Evolutionary conservation across 2,113 vertebrate genomes (phyloP), one percentile per base, ranked within the genome.

Genomic region (Amphiprion percula): DNA sequence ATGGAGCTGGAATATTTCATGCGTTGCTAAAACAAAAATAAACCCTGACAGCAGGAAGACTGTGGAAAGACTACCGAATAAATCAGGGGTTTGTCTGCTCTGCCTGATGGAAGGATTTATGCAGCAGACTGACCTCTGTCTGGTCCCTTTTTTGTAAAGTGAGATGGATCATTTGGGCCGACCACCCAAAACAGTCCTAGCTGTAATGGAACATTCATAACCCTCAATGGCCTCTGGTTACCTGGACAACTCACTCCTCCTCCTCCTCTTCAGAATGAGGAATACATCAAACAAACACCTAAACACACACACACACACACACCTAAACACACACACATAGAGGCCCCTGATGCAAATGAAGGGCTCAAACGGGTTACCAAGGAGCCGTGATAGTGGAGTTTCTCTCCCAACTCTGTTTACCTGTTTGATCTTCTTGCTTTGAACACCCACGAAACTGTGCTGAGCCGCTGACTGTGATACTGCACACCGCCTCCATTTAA

Each of bases 171-270:
- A 39, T 77, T 83, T 62, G n/a, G 74, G 49, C 47, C 17, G 59
- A 79, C 41, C 52, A 62, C 49, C 68, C 56, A 10, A 24, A 73
- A 61, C 86, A 60, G 66, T 59, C 56, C 72, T 17, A 39, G 63
- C 59, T 60, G 81, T 86, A 87, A 90, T 91, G 83, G 87, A 91
- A 90, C 87, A 90, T 93, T 83, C 79, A 91, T 86, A 85, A 87
- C 87, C 84, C 70, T 82, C 63, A 83, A 56, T 88, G 85, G 86
- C 82, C 79, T 77, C 49, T 26, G 68, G 93, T 95, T 94, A 92
- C 93, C 93, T 61, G 65, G 90, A 89, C 89, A 93, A 94, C 93
- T 58, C 52, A 28, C 10, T 53, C 67, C 52, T 69, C 71, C 56
- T 66, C 61, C 75, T 52, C 79, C 30, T 65, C 61, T 54, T 74